These are phyloP conservation scores for Scaptodrosophila lebanonensis DNA, from an alignment of 1,140 invertebrate species.

Conservation along the genomic window DNA sequence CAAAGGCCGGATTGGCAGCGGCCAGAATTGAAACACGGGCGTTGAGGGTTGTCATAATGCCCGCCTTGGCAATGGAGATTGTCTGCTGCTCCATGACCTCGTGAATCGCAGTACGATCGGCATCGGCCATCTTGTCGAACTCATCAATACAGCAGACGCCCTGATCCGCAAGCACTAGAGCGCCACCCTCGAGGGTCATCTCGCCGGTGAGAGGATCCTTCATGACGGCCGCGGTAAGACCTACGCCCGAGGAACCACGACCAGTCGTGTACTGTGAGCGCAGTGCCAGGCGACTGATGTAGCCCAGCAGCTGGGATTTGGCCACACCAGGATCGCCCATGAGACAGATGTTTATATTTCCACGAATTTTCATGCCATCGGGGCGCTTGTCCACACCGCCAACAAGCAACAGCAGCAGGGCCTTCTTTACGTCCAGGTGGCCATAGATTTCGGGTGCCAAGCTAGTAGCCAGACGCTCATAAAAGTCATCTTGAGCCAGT, in stretches of 20 bases:
- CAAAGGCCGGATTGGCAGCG: constrained; percentile 99
- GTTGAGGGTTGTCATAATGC: constrained; percentile 98
- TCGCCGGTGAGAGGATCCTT: constrained; percentile 98
- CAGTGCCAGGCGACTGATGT: constrained; percentile 95
- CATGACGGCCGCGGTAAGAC: constrained; percentile 98
- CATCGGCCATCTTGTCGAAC: constrained; percentile 99
- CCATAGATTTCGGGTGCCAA: constrained; percentile 99
- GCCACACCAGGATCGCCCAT: constrained; percentile 99
- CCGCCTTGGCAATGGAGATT: constrained; percentile 99
- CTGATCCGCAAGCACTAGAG: constrained; percentile 97
- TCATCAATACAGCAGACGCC: constrained; percentile 99
- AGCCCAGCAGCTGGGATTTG: constrained; percentile 97
- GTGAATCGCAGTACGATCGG: constrained; percentile 97
- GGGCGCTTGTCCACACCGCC: constrained; percentile 96
- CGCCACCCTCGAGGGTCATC: constrained; percentile 98
- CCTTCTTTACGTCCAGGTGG: constrained; percentile 98
- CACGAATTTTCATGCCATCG: constrained; percentile 90
- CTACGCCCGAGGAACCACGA: constrained; percentile 95
- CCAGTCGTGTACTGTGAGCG: constrained; percentile 98
- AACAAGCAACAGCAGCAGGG: constrained; percentile 93
- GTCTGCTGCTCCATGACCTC: constrained; percentile 99
- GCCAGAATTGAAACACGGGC: constrained; percentile 98
- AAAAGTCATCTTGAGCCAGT: constrained; percentile 91
- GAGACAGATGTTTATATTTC: constrained; percentile 98
- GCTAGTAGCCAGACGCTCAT: constrained; percentile 92